Evolutionary conservation across 2,113 vertebrate genomes (phyloP).

Genomic region (Puffinus mauretanicus): DNA sequence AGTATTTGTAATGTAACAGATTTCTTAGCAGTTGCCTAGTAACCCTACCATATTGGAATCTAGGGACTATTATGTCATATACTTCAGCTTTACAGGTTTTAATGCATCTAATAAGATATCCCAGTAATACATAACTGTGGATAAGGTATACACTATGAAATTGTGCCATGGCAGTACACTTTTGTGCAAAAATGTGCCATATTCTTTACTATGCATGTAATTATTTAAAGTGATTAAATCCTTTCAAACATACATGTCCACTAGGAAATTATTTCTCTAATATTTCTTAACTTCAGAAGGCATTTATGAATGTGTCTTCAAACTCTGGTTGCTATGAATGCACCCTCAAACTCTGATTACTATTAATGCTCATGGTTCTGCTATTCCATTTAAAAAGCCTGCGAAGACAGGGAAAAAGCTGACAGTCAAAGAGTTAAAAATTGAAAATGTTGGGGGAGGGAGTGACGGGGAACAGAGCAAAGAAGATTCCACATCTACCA

Average conservation of each 20-base stretch:
- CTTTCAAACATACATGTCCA: not conserved
- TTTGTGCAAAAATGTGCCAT: not conserved
- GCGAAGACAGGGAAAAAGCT: not conserved
- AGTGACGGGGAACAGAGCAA: not conserved
- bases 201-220: not conserved
- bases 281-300: not conserved
- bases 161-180: not conserved
- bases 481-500: not conserved
- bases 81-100: not conserved
- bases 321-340: not conserved
- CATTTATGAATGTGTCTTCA: not conserved
- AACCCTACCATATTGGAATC: not conserved
- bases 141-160: not conserved
- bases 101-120: not conserved
- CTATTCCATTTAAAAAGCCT: not conserved
- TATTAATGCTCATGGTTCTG: not conserved
- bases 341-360: not conserved
- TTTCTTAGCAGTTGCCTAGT: not conserved
- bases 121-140: not conserved
- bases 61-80: not conserved
- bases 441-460: not conserved
- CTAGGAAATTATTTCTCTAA: not conserved
- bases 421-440: not conserved
- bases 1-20: not conserved
- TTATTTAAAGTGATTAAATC: not conserved